phyloP scores from a whole-genome alignment of 2,113 vertebrate genomes.

The Copsychus sechellarum region DNA sequence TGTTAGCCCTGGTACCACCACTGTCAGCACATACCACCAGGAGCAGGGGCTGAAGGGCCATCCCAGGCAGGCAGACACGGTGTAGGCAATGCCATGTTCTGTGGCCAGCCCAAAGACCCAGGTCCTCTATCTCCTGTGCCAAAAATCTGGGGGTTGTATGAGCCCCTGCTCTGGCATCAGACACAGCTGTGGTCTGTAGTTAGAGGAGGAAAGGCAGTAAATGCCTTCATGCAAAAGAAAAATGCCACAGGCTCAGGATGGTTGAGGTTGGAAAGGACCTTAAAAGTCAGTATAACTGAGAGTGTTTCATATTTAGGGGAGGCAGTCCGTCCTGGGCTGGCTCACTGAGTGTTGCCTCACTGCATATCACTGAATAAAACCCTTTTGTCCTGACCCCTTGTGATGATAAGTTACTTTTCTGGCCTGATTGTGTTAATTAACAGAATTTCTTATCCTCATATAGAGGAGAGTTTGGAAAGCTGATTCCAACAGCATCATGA shows the following conservation, averaged over 20 bases:
- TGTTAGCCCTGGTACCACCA: background rate
- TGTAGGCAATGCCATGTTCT: background rate
- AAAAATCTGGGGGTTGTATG: background rate
- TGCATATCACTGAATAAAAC: background rate
- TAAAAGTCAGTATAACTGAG: background rate
- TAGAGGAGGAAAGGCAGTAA: background rate
- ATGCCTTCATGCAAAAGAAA: background rate
- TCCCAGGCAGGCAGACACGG: fast-evolving
- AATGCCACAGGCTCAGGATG: background rate
- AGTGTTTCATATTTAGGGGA: background rate
- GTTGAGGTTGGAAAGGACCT: background rate
- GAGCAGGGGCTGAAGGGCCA: background rate
- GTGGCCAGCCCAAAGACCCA: background rate
- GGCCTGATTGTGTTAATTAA: background rate
- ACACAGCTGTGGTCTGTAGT: background rate
- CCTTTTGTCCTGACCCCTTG: background rate
- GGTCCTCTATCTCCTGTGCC: background rate
- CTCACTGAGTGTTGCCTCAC: background rate
- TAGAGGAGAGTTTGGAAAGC: background rate
- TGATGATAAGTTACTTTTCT: background rate
- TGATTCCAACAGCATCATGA: background rate
- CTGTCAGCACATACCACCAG: background rate
- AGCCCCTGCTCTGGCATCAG: background rate
- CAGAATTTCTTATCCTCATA: background rate
- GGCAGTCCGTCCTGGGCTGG: background rate